phyloP scores from a whole-genome alignment of 1,140 invertebrate species.

The Centruroides sculpturatus region DNA sequence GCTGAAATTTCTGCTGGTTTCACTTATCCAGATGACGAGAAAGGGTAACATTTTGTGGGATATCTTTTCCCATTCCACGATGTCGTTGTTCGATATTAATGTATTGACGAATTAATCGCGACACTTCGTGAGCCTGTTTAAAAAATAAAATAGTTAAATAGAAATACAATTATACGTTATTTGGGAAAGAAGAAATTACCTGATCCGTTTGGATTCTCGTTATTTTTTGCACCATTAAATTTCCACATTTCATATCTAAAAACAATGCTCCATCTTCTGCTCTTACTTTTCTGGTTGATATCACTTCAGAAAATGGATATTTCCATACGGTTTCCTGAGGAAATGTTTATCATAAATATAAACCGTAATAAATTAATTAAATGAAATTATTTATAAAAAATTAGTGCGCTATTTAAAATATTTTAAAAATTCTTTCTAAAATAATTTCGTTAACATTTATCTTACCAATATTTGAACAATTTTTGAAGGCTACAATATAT shows the following conservation, averaged over 20 bases:
- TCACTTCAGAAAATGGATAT: constrained; percentile 87
- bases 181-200: constrained; percentile 34
- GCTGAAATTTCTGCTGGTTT: neutral
- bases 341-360: neutral
- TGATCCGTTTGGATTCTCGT: constrained; percentile 92
- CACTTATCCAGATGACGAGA: constrained; percentile 9
- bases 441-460: neutral
- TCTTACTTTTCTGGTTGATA: constrained; percentile 81
- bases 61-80: constrained; percentile 10
- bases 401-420: neutral
- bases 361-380: neutral
- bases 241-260: constrained; percentile 93
- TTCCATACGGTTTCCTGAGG: constrained; percentile 68
- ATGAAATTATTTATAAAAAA: neutral
- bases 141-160: constrained; percentile 9
- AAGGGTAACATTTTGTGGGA: constrained; percentile 8
- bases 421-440: neutral
- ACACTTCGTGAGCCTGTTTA: constrained; percentile 47
- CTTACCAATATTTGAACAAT: neutral
- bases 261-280: constrained; percentile 86
- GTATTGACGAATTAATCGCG: constrained; percentile 87
- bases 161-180: neutral
- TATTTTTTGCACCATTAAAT: constrained; percentile 87
- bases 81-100: constrained; percentile 62
- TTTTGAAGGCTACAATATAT: neutral